Evolutionary conservation across 2,113 vertebrate genomes (phyloP).

Genomic region (Brienomyrus brachyistius): DNA sequence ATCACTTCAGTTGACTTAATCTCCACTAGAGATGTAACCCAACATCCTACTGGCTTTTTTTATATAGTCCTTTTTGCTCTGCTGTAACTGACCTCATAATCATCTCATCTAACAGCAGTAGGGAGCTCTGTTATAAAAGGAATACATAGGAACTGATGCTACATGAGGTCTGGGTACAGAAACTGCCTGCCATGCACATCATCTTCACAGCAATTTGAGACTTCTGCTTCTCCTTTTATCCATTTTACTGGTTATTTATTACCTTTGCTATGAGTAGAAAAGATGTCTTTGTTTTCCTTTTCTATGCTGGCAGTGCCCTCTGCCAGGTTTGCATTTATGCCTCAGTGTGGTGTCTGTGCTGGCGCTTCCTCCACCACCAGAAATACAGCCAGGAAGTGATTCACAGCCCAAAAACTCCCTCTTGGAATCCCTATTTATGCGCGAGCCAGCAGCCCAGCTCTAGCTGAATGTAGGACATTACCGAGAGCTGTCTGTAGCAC

Average conservation of each 20-base stretch:
- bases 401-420: conserved; percentile 11
- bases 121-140: not conserved
- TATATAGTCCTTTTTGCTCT: not conserved
- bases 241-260: not conserved
- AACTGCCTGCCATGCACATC: not conserved
- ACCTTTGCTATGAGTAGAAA: not conserved
- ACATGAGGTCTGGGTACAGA: not conserved
- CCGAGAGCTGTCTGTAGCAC: conserved; percentile 13
- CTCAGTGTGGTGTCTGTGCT: conserved; percentile 12
- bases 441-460: not conserved
- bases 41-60: too few relatives aligned
- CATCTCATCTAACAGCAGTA: not conserved
- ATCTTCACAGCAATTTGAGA: not conserved
- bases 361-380: not conserved
- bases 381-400: conserved; percentile 21
- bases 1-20: too few relatives aligned
- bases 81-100: not conserved
- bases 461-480: conserved; percentile 19
- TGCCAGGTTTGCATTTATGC: conserved; percentile 18
- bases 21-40: too few relatives aligned
- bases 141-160: not conserved
- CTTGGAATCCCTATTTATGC: conserved; percentile 18
- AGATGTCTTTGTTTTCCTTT: conserved; percentile 5
- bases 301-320: not conserved
- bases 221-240: not conserved